Percentiles rank a stretch among this genome's conserved stretches.
Conservation (phyloP, 2,113 vertebrate species). For the Oncorhynchus gorbuscha region DNA sequence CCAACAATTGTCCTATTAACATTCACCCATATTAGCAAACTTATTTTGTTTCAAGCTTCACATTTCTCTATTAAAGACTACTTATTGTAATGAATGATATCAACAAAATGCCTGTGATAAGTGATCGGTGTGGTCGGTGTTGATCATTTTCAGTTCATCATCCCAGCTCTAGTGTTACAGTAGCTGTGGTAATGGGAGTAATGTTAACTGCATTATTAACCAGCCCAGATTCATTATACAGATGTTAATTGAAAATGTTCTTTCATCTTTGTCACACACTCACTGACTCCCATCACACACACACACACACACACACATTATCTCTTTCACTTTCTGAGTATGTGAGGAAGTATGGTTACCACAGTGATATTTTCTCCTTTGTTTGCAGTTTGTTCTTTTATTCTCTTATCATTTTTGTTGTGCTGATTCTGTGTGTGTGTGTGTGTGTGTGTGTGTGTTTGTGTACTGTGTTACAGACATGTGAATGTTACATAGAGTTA, state of each 20-base stretch:
- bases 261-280: conserved; percentile 60
- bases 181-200: conserved; percentile 56
- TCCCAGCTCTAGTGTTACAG: conserved; percentile 28
- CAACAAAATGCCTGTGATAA: too few relatives aligned
- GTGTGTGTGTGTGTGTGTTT: neutral
- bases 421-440: too few relatives aligned
- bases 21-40: too few relatives aligned
- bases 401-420: too few relatives aligned
- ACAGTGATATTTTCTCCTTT: neutral
- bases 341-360: neutral
- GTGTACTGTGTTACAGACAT: neutral
- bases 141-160: neutral
- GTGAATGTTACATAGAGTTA: conserved; percentile 2
- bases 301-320: neutral
- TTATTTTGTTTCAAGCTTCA: too few relatives aligned
- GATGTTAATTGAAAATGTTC: conserved; percentile 66
- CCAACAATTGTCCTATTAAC: too few relatives aligned
- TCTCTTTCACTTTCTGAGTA: neutral
- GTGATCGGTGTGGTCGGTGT: too few relatives aligned
- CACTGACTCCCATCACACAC: conserved; percentile 29
- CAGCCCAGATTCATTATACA: conserved; percentile 49
- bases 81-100: too few relatives aligned
- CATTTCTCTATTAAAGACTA: too few relatives aligned
- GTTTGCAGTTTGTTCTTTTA: too few relatives aligned
- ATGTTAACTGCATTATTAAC: conserved; percentile 72